Base-by-base conservation (phyloP, 2,797 vertebrate species). In the Muscicapa striata region DNA sequence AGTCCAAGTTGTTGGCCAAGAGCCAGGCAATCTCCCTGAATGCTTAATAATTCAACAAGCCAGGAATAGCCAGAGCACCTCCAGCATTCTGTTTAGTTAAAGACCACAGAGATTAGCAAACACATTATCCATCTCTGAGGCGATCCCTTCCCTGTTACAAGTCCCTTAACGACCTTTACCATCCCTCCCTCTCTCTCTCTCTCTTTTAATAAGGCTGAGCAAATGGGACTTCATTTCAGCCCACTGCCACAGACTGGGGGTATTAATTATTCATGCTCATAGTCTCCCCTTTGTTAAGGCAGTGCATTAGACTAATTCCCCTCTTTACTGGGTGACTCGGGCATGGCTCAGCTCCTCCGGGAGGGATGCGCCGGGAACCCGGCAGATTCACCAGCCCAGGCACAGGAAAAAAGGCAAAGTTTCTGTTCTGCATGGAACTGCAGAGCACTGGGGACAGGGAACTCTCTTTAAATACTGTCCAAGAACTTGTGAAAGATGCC, bases 151-250 rank as follows among this genome's bases (percentile, higher is more conserved):
- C 96, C 91, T 61, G 94, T 95, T 98, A 97, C 95, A 97, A 97
- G 97, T 98, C 98, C 98, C 98, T 97, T 96, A 97, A 98, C 97
- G 91, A 97, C 97, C 97, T 97, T 98, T 97, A 97, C 96, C 92
- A 92, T 70, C 94, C 88, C 96, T 87, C 95, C 84, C 89, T 45
- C 93, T 22, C 96, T 49, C 74, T 95, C 96, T 94, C 97, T 95
- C 97, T 97, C 98, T 98, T 98, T 98, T 98, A 98, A 98, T 98
- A 98, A 98, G 97, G 97, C 97, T 97, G 97, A 98, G 97, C 98
- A 98, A 98, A 98, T 97, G 98, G 97, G 98, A 98, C 97, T 98
- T 98, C 97, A 98, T 98, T 98, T 97, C 92, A 97, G 95, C 97
- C 96, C 91, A 95, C 48, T 97, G 97, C 97, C 97, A 97, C 95